Conservation (phyloP, 1,140 invertebrate species). For the Pissodes strobi region DNA sequence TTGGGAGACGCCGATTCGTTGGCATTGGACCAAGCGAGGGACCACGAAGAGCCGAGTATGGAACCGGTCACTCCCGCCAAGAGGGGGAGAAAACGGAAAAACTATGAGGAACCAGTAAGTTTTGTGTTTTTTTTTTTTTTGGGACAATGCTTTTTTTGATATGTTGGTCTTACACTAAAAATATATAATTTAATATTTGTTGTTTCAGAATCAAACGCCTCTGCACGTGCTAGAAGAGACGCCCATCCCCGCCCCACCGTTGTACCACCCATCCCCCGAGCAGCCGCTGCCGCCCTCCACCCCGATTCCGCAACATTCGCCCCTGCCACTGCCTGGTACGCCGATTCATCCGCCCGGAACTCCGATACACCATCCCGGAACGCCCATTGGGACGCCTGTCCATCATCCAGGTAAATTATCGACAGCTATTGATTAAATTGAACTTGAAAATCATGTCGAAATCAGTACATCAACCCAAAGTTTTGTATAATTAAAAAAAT, state of each 20-base stretch:
- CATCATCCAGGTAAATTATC: constrained; percentile 10
- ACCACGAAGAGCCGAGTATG: constrained; percentile 57
- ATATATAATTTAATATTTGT: constrained; percentile 14
- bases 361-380: constrained; percentile 8
- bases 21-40: constrained; percentile 67
- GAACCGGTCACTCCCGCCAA: too few relatives aligned
- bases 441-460: too few relatives aligned
- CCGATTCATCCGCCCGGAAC: constrained; percentile 35
- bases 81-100: too few relatives aligned
- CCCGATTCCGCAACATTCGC: constrained; percentile 36
- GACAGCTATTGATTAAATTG: too few relatives aligned
- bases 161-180: neutral
- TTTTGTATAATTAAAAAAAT: too few relatives aligned
- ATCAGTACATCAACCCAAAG: too few relatives aligned
- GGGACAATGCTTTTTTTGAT: neutral
- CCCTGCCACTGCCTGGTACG: constrained; percentile 39
- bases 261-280: constrained; percentile 46
- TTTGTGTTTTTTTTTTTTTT: neutral
- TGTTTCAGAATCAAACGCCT: constrained; percentile 50
- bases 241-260: constrained; percentile 30
- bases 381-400: neutral
- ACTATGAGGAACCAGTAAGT: too few relatives aligned
- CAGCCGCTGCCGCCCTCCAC: constrained; percentile 42
- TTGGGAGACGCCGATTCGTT: constrained; percentile 67
- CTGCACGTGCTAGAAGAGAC: constrained; percentile 48